Conservation (phyloP, 2,797 vertebrate genomes). For the Notoglanidium macrostoma region DNA sequence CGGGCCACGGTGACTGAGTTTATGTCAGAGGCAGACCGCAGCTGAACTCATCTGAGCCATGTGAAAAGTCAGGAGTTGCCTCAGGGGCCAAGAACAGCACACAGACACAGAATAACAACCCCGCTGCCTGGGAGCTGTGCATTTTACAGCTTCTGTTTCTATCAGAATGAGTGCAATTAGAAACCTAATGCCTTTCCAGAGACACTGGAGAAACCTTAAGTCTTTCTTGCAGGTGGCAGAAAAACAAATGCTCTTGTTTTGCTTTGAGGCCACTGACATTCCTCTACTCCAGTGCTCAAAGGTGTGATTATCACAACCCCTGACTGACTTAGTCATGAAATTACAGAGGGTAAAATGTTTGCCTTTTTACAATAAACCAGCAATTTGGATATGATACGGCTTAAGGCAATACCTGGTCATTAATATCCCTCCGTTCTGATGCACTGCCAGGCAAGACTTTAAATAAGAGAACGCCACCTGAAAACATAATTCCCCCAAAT, state of each 20-base stretch:
- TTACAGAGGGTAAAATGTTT: conserved; percentile 34
- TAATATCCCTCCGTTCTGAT: not conserved
- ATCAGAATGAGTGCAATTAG: conserved; percentile 48
- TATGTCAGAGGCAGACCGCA: conserved; percentile 42
- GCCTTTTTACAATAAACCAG: conserved; percentile 34
- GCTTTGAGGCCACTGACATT: conserved; percentile 42
- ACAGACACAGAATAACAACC: conserved; percentile 38
- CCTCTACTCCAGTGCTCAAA: conserved; percentile 26
- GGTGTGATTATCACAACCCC: conserved; percentile 27
- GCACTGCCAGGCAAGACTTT: conserved; percentile 16
- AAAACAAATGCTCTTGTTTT: conserved; percentile 45
- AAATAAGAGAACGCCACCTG: not conserved
- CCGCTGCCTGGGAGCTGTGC: conserved; percentile 34
- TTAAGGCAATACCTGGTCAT: conserved; percentile 1
- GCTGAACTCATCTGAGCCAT: conserved; percentile 47
- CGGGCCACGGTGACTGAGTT: conserved; percentile 22
- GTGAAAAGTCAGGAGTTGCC: conserved; percentile 47
- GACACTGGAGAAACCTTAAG: conserved; percentile 37
- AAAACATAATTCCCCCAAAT: not conserved
- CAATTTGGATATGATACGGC: conserved; percentile 22
- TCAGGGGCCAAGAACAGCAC: conserved; percentile 47
- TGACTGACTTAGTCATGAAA: conserved; percentile 42
- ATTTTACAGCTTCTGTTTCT: conserved; percentile 54
- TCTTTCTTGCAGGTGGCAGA: conserved; percentile 41
- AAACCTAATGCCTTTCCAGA: conserved; percentile 44